Conservation (phyloP, 1,140 invertebrate genomes). For the Drosophila navojoa region DNA sequence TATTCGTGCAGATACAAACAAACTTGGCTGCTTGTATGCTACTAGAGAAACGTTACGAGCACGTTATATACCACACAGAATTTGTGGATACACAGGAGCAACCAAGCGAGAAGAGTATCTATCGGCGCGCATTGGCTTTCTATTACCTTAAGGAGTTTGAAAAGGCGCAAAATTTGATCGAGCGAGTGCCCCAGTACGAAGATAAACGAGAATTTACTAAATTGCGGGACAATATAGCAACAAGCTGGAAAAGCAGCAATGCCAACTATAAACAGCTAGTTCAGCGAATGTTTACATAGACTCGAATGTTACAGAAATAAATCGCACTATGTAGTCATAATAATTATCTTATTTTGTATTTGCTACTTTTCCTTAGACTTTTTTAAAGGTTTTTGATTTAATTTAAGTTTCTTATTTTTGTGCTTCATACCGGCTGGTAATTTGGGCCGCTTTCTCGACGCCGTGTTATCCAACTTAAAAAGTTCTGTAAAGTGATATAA, state of each 20-base stretch:
- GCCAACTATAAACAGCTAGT: constrained; percentile 76
- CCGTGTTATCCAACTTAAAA: constrained; percentile 63
- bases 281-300: constrained; percentile 81
- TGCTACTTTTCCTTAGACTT: constrained; percentile 31
- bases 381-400: constrained; percentile 33
- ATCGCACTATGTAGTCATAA: constrained; percentile 16
- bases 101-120: constrained; percentile 78
- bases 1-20: constrained; percentile 74
- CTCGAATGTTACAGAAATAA: background rate
- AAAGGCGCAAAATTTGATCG: constrained; percentile 67
- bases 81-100: constrained; percentile 66
- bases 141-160: constrained; percentile 75
- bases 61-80: constrained; percentile 76
- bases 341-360: background rate
- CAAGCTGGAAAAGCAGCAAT: constrained; percentile 70
- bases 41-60: constrained; percentile 76
- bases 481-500: constrained; percentile 55
- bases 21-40: constrained; percentile 79
- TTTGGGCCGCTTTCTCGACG: constrained; percentile 60
- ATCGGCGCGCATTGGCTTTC: constrained; percentile 73
- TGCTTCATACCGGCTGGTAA: constrained; percentile 67
- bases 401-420: constrained; percentile 71
- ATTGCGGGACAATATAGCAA: constrained; percentile 59
- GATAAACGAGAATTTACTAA: constrained; percentile 76
- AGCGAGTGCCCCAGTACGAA: constrained; percentile 65